Evolutionary conservation across 2,113 vertebrate genomes (phyloP).

Genomic region (Leuciscus idus): DNA sequence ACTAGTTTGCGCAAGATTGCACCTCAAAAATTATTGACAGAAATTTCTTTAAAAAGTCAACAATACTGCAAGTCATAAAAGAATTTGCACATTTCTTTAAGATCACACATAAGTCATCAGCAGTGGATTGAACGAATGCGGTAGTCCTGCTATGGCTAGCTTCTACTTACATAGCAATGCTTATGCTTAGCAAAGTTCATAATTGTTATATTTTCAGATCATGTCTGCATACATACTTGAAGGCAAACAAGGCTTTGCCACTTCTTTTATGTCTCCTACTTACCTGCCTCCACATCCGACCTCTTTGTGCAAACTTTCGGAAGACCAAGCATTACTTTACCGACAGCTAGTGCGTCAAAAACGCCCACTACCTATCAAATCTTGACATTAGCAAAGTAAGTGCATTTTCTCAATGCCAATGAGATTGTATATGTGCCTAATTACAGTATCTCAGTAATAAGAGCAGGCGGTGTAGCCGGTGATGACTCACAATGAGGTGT

Average conservation of each 20-base stretch:
- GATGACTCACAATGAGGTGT: constrained; percentile 31
- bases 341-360: background rate
- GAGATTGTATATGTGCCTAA: constrained; percentile 9
- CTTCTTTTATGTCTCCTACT: background rate
- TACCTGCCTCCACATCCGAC: background rate
- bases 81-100: too few species aligned
- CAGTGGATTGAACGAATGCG: background rate
- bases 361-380: constrained; percentile 13
- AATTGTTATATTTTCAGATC: background rate
- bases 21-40: too few species aligned
- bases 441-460: constrained; percentile 23
- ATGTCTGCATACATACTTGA: background rate
- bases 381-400: background rate
- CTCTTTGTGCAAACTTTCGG: background rate
- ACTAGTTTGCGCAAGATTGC: too few species aligned
- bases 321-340: constrained; percentile 11
- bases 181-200: background rate
- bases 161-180: background rate
- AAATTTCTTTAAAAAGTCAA: too few species aligned
- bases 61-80: too few species aligned
- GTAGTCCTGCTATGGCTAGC: too few species aligned
- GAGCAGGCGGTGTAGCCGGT: background rate
- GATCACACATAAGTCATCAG: too few species aligned
- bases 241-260: background rate
- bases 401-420: constrained; percentile 18